These are phyloP conservation scores for Lamellibrachia satsuma DNA, from an alignment of 2,888 invertebrate species.

Conservation along the genomic window DNA sequence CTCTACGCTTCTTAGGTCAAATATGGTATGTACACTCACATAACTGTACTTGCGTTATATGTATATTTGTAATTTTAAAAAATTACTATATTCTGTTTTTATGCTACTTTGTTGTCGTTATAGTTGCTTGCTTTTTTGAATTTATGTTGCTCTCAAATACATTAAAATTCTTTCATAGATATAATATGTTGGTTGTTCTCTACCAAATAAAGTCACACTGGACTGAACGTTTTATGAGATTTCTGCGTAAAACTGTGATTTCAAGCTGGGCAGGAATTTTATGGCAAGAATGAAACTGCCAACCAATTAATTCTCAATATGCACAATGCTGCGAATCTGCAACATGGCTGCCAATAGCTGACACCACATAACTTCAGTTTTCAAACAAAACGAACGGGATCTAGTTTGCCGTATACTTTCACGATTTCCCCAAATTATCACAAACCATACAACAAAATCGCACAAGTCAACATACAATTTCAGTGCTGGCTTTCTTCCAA, in stretches of 20 bases:
- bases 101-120: neutral
- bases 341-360: neutral
- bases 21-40: no score
- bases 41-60: no score
- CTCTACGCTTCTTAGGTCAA: no score
- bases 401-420: neutral
- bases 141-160: neutral
- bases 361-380: neutral
- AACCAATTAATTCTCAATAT: neutral
- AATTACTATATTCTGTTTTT: neutral
- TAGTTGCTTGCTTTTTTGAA: neutral
- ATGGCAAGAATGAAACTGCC: neutral
- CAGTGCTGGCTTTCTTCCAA: neutral
- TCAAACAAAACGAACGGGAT: neutral
- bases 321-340: neutral
- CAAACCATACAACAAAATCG: neutral
- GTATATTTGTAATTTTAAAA: neutral
- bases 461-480: neutral
- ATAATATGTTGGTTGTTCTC: no score
- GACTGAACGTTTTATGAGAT: no score
- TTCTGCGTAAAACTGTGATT: neutral
- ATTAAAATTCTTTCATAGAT: no score
- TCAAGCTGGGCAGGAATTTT: neutral
- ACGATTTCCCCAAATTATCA: neutral
- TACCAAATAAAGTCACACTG: no score